phyloP scores from a whole-genome alignment of 2,113 vertebrate genomes.

The Oryzias woworae region DNA sequence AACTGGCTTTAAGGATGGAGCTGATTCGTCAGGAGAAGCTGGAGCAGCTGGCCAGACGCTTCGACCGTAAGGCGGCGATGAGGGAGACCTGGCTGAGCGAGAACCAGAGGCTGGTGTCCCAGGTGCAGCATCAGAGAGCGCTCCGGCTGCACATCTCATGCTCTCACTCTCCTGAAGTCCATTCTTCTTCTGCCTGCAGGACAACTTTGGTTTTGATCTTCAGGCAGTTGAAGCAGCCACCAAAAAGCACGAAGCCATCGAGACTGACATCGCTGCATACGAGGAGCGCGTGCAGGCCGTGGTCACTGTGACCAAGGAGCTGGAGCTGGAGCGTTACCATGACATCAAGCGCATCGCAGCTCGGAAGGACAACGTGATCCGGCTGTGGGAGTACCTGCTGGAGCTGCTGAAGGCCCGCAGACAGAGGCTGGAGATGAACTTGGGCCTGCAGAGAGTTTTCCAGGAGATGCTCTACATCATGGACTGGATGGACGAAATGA shows the following conservation, averaged over 20 bases:
- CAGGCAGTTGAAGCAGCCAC: constrained; percentile 80
- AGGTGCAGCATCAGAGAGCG: constrained; percentile 73
- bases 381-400: constrained; percentile 95
- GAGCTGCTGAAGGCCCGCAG: constrained; percentile 90
- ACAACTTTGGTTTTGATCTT: constrained; percentile 65
- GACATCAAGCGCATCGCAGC: constrained; percentile 93
- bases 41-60: constrained; percentile 94
- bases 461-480: constrained; percentile 98
- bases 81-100: constrained; percentile 98
- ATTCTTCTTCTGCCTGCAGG: constrained; percentile 26
- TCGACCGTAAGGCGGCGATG: constrained; percentile 97
- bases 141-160: not conserved
- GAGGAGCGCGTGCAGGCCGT: constrained; percentile 95
- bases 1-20: constrained; percentile 94
- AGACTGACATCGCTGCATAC: constrained; percentile 93
- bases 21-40: constrained; percentile 98
- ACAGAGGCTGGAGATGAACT: constrained; percentile 91
- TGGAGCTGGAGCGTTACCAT: constrained; percentile 90
- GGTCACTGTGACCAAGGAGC: constrained; percentile 87
- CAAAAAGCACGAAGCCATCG: constrained; percentile 96
- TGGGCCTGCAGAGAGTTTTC: constrained; percentile 94
- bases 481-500: constrained; percentile 99
- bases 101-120: constrained; percentile 94
- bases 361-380: constrained; percentile 91
- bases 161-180: not conserved